Evolutionary conservation across 1,140 invertebrate genomes (phyloP).

Genomic region (Physella acuta): DNA sequence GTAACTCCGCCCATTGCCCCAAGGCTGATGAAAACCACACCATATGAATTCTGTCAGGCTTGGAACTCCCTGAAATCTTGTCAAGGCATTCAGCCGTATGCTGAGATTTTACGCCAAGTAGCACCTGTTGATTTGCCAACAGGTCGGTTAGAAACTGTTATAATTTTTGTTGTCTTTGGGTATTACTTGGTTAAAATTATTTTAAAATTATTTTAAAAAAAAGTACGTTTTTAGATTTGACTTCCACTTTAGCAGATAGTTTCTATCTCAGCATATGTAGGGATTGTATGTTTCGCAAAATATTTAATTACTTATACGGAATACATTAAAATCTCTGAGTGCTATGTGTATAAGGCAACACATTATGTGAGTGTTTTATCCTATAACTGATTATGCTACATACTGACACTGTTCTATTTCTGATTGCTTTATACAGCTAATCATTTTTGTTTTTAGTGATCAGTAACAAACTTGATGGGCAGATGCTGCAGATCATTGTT

Average conservation of each 20-base stretch:
- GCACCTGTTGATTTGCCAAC: conserved; percentile 45
- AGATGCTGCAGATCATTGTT: conserved; percentile 46
- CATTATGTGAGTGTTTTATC: too few species aligned
- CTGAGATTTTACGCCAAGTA: conserved; percentile 50
- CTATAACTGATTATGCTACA: too few species aligned
- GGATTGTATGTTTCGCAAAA: too few species aligned
- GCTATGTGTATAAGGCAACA: too few species aligned
- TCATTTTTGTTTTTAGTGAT: conserved; percentile 37
- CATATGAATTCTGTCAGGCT: conserved; percentile 56
- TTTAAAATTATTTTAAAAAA: neutral
- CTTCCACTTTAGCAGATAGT: too few species aligned
- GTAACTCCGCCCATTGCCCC: conserved; percentile 36
- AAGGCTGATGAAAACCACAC: conserved; percentile 48
- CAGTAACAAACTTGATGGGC: conserved; percentile 52
- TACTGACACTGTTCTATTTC: neutral
- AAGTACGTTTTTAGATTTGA: too few species aligned
- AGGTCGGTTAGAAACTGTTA: conserved; percentile 34
- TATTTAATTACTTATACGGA: too few species aligned
- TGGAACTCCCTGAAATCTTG: conserved; percentile 53
- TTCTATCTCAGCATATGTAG: too few species aligned
- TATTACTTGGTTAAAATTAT: neutral
- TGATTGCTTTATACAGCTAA: neutral
- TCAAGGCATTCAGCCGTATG: conserved; percentile 45
- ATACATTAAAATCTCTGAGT: too few species aligned
- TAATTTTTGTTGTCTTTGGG: neutral